Conservation (phyloP, 2,888 invertebrate genomes). For the Loripinus fragilis region DNA sequence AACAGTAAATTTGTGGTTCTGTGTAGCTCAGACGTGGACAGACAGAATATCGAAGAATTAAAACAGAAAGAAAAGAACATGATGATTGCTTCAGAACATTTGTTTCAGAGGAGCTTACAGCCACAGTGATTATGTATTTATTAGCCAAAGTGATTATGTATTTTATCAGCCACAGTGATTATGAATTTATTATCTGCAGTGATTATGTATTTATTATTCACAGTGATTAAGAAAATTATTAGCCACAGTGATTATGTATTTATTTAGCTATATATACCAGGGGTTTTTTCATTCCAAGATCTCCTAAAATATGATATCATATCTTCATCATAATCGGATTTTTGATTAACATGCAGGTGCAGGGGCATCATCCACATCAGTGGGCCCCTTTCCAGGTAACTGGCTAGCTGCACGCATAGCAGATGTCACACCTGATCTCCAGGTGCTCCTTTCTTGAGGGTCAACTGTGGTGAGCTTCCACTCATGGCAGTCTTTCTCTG, state of each 20-base stretch:
- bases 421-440: constrained; percentile 2
- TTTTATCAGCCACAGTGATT: too few species aligned
- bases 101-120: constrained; percentile 23
- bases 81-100: constrained; percentile 67
- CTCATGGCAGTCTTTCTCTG: not conserved
- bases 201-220: too few species aligned
- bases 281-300: too few species aligned
- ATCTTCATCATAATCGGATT: constrained; percentile 9
- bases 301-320: too few species aligned
- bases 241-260: too few species aligned
- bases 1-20: constrained; percentile 78
- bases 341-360: not conserved
- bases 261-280: too few species aligned
- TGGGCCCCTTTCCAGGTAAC: constrained; percentile 2
- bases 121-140: not conserved
- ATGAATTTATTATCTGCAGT: too few species aligned
- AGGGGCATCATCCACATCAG: not conserved
- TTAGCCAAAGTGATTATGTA: too few species aligned
- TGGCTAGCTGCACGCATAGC: not conserved
- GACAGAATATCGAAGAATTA: constrained; percentile 67
- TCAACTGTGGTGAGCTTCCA: not conserved
- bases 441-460: not conserved
- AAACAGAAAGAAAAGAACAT: constrained; percentile 73
- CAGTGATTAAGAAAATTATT: too few species aligned
- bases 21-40: constrained; percentile 71